Conservation (phyloP, 2,888 invertebrate species). For the Argyresthia albistria region DNA sequence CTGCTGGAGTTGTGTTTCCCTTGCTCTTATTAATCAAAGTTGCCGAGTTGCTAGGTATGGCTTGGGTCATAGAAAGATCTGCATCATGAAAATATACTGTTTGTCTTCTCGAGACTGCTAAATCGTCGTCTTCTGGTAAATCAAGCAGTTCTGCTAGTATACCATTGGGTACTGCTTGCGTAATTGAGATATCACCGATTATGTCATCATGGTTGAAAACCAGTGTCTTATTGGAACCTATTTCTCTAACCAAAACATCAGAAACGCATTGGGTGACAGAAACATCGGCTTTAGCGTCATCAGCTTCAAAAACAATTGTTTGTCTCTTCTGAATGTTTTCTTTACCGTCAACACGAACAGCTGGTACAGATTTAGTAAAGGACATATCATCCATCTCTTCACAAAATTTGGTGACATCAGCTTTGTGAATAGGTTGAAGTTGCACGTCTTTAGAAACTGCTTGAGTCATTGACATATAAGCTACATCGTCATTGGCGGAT, state of each 20-base stretch:
- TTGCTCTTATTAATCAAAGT: not conserved
- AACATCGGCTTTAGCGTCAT: not conserved
- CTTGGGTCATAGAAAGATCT: conserved; percentile 19
- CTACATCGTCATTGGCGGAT: too few species aligned
- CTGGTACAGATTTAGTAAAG: not conserved
- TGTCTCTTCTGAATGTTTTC: not conserved
- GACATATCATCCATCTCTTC: not conserved
- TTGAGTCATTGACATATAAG: not conserved
- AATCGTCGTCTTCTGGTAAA: not conserved
- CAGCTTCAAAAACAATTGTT: conserved; percentile 1
- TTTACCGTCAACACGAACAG: not conserved
- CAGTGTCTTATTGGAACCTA: not conserved
- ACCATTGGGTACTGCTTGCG: not conserved
- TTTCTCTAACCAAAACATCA: not conserved
- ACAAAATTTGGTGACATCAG: too few species aligned
- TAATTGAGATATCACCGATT: not conserved
- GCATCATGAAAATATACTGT: conserved; percentile 9
- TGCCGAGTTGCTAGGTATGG: conserved; percentile 11
- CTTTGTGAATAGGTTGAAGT: too few species aligned
- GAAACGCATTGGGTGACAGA: conserved; percentile 1
- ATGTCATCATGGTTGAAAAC: not conserved
- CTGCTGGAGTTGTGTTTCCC: not conserved
- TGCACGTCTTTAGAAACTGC: not conserved
- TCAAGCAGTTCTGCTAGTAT: not conserved
- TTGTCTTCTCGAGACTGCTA: not conserved